Evolutionary conservation across 2,888 invertebrate genomes (phyloP), one percentile per base, ranked within the genome.

Genomic region (Taenaris catops): DNA sequence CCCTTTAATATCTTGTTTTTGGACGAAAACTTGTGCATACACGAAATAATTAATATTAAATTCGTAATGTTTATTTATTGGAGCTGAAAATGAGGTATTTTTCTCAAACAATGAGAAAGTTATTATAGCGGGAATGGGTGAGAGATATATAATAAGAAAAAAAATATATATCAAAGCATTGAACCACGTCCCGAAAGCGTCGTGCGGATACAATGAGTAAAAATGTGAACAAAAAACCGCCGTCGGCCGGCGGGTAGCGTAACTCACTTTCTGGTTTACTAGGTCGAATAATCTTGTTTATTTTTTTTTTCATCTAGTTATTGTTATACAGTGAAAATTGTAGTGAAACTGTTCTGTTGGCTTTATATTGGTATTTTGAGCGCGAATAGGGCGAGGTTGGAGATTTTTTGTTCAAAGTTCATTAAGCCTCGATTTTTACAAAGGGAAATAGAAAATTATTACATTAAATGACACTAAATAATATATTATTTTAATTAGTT

Each of bases 251-350:
- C 53, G 49, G 54, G 46, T 48, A 53, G 55, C 54, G 58, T 56
- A 55, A 52, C 49, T 51, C 54, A 56, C 58, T 70, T 71, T 70
- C 75, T 70, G 66, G 68, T 68, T 78, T 68, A 79, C 70, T 83
- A 58, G 81, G 75, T 75, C 79, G 67, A 65, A 66, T 71, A 66
- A 70, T 67, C 46, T 55, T 55, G 50, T 64, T 67, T 67, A 63
- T 64, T 64, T 58, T 53, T 51, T 67, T 69, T 63, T 63, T 53
- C n/a, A n/a, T n/a, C 55, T 64, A 45, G 49, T 54, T 46, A 50
- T 54, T 46, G 41, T 58, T 51, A 55, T 51, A 57, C 40, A 66
- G 65, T 63, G 66, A 69, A 71, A 76, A 72, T 67, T 48, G 41
- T 43, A 66, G 70, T 68, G 68, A 75, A 78, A 75, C 55, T 57